Conservation (phyloP, 2,888 invertebrate species). For the Fragum fragum region DNA sequence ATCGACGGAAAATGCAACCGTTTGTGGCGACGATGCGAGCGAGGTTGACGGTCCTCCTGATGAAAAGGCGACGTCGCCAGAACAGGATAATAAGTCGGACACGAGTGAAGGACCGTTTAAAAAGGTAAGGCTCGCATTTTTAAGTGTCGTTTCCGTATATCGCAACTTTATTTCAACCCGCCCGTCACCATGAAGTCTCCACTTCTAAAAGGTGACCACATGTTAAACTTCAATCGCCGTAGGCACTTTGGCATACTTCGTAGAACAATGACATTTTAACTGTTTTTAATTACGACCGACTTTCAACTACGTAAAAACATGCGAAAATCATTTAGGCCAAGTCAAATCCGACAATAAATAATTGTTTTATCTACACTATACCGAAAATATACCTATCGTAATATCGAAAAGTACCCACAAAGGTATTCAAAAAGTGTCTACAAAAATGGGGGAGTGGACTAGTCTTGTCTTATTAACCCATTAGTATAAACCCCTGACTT, state of each 20-base stretch:
- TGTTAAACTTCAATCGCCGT: background rate
- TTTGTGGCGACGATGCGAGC: background rate
- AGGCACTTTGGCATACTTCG: background rate
- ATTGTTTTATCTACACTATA: too few relatives aligned
- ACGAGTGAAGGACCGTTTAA: slow-evolving; percentile 2
- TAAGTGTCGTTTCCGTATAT: slow-evolving; percentile 9
- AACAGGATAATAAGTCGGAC: background rate
- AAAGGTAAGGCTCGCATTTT: slow-evolving; percentile 6
- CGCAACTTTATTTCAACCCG: slow-evolving; percentile 4
- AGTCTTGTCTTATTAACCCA: too few relatives aligned
- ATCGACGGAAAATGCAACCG: background rate
- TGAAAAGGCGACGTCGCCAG: background rate
- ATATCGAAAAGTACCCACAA: too few relatives aligned
- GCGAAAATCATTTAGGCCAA: too few relatives aligned
- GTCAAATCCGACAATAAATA: too few relatives aligned
- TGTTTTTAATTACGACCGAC: background rate
- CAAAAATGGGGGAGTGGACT: too few relatives aligned
- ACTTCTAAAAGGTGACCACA: background rate
- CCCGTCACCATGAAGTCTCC: background rate
- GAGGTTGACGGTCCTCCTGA: background rate
- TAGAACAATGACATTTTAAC: slow-evolving; percentile 1
- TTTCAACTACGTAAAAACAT: background rate
- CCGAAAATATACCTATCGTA: too few relatives aligned
- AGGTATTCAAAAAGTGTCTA: too few relatives aligned
- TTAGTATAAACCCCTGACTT: too few relatives aligned